Base-by-base conservation (phyloP, 2,113 vertebrate genomes). In the Lagopus leucura region DNA sequence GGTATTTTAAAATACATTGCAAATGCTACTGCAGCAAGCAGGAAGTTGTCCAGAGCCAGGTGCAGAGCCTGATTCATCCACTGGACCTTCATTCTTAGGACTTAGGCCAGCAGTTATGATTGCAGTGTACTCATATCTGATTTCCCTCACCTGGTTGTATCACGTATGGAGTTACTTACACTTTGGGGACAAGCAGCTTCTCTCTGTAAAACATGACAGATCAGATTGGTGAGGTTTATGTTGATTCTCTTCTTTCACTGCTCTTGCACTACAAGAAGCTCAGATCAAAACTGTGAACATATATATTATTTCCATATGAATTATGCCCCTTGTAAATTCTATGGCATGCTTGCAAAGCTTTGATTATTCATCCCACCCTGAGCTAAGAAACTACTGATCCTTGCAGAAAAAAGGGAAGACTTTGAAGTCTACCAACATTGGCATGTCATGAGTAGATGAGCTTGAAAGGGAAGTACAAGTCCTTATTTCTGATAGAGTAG, bases 391-490 rank as follows among this genome's bases (percentile, higher is more conserved):
- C 55, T 84, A 73, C 75, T 82, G 64, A 79, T 89, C 80, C 40
- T 32, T 25, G 11, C 4, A 66, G 66, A 76, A 89, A 76, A 76
- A 82, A 58, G 1, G 2, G 50, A 95, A 76, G 36, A 52, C 81
- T 92, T 85, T 87, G 86, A 93, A 92, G 58, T 65, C 40, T 87
- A 76, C 81, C 67, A 94, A 70, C 21, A 32, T 10, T 57, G 82
- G 36, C 42, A 77, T 89, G 70, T 64, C 24, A 6, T 3, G 61
- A 82, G 47, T 45, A 30, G 65, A 86, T 30, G 32, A 95, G 92
- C 90, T 93, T 95, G 90, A 96, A 95, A 97, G 91, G 91, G 85
- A 93, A 88, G 42, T 90, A 17, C n/a, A 80, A 88, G 86, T 30
- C 76, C 90, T 97, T 96, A n/a, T 88, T 95, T 96, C 95, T 88